Percentiles rank a stretch among this genome's conserved stretches.
Evolutionary conservation across 2,797 vertebrate genomes (phyloP).

Genomic region (Gambelia wislizenii): DNA sequence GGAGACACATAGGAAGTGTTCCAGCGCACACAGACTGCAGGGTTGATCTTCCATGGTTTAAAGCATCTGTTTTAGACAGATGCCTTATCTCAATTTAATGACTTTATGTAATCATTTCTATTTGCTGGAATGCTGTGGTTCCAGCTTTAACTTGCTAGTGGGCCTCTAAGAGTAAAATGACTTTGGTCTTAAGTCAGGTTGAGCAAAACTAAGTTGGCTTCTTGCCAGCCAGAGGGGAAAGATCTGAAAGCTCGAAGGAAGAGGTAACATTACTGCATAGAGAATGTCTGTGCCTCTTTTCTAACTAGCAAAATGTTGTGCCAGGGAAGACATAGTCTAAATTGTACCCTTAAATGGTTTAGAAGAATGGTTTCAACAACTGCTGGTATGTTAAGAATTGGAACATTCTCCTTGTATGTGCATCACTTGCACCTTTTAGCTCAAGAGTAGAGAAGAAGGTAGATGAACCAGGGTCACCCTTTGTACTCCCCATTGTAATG

Average conservation of each 20-base stretch:
- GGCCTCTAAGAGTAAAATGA: conserved; percentile 4
- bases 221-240: conserved; percentile 13
- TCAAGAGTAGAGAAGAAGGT: conserved; percentile 56
- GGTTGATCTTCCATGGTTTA: neutral
- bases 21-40: neutral
- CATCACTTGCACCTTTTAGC: conserved; percentile 63
- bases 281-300: conserved; percentile 25
- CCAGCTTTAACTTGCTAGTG: conserved; percentile 2
- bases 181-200: conserved; percentile 24
- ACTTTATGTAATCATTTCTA: conserved; percentile 38
- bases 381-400: conserved; percentile 58
- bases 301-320: neutral
- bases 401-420: conserved; percentile 24
- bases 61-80: conserved; percentile 22
- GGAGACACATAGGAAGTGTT: neutral
- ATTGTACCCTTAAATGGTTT: conserved; percentile 47
- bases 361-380: conserved; percentile 68
- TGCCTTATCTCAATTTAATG: conserved; percentile 28
- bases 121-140: conserved; percentile 1
- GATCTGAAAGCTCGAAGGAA: conserved; percentile 1
- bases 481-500: conserved; percentile 76
- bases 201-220: conserved; percentile 18
- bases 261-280: conserved; percentile 32
- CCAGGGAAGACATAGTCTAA: neutral
- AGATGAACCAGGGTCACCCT: conserved; percentile 68